Evolutionary conservation across 2,113 vertebrate genomes (phyloP).

Genomic region (Furnarius figulus): DNA sequence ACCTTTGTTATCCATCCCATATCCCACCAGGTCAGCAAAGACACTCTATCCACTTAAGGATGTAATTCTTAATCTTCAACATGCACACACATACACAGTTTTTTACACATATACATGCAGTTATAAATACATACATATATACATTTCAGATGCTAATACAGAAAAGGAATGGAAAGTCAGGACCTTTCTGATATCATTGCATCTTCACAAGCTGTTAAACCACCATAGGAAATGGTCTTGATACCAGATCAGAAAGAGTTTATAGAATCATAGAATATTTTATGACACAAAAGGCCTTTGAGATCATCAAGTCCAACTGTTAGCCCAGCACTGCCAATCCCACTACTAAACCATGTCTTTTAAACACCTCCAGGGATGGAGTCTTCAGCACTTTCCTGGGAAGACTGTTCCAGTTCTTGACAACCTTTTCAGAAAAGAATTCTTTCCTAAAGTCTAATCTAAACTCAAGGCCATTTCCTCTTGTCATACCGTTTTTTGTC

Average conservation of each 20-base stretch:
- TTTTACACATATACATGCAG: not conserved
- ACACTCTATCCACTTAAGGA: not conserved
- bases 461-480: not conserved
- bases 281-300: not conserved
- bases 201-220: not conserved
- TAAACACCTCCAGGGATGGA: not conserved
- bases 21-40: not conserved
- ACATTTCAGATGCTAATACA: not conserved
- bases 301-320: not conserved
- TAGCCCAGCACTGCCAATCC: not conserved
- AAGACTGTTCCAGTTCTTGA: not conserved
- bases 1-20: not conserved
- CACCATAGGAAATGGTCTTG: accelerated
- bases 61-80: not conserved
- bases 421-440: not conserved
- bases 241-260: not conserved
- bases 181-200: not conserved
- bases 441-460: not conserved
- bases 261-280: not conserved
- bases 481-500: not conserved
- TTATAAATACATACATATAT: not conserved
- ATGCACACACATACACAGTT: not conserved
- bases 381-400: accelerated
- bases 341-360: not conserved
- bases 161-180: not conserved